Base-by-base conservation (phyloP, 2,113 vertebrate genomes). In the Typhlomys cinereus region DNA sequence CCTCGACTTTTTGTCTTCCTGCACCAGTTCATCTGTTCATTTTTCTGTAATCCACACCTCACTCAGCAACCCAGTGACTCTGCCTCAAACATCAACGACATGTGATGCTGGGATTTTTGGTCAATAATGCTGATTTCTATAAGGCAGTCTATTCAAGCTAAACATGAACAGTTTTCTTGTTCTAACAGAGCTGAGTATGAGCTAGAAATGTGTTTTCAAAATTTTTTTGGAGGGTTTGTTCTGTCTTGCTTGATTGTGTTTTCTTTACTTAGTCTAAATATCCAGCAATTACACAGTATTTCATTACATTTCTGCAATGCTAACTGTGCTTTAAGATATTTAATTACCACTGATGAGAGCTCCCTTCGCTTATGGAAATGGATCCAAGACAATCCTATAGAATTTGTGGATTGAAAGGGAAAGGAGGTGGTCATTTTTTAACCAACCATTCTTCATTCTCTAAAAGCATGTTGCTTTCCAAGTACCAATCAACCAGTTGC, bases 221-320 rank as follows among this genome's bases (percentile, higher is more conserved):
- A n/a, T n/a, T n/a, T n/a, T n/a, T n/a, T n/a, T n/a, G n/a, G n/a
- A n/a, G n/a, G n/a, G n/a, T n/a, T n/a, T n/a, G n/a, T n/a, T n/a
- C 27, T 67, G 27, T 36, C 90, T 92, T 82, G 50, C 50, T 93
- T 92, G 78, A n/a, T 93, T 91, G 64, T 54, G 31, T 88, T 95
- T 87, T 78, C 75, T 93, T 96, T 82, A 95, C 92, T 95, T 95
- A 91, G 69, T 50, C 92, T 93, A 96, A 95, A 95, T 93, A 88
- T 93, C 92, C 75, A 79, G 39, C 92, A 94, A 94, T 95, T 95
- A 61, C 67, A 92, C 21, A 54, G 87, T 90, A 91, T 94, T 91
- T 84, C 21, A 67, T 94, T 94, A 90, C 93, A 93, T 92, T 93
- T 94, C 92, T 92, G 85, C 95, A 96, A 95, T 93, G 59, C 70